Base-by-base conservation (phyloP, 2,113 vertebrate species). In the Mirounga angustirostris region DNA sequence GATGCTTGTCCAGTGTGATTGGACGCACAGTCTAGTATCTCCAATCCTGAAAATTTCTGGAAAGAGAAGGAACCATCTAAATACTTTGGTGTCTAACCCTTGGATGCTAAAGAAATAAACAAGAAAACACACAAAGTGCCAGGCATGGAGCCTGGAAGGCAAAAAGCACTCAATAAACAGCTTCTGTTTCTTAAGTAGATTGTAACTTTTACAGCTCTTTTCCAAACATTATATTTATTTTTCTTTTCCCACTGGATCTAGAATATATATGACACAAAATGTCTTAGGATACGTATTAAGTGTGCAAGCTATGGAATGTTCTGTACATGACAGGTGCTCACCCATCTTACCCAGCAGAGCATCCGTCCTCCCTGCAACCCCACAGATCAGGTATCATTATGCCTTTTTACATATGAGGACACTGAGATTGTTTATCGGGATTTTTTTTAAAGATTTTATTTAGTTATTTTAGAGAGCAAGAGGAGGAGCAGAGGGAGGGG, bases 81-180 rank as follows among this genome's bases (percentile, higher is more conserved):
- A 28, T 12, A 58, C 30, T 5, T 30, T 33, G 33, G 10, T 1
- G 0, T n/a, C 21, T 86, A 26, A 18, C 18, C 19, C 56, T 10
- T 58, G 56, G n/a, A 10, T 13, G 18, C 1, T 1, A 52, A 58
- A 36, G 19, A 71, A 58, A 10, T 50, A 63, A 76, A 67, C 1
- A 3, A 67, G 13, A 6, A 0, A 46, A 15, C 10, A 14, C 7
- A 12, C 1, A 2, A 10, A 12, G 26, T 14, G 2, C 26, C 15
- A 30, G 28, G 15, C 24, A 3, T 50, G 1, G 0, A 18, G 33
- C 36, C 40, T 18, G 67, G 28, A 36, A 22, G 5, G 22, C 28
- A 19, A 1, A 10, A 14, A 24, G 28, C 4, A 28, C n/a, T 83
- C 11, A 28, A 7, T 21, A 24, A 40, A 40, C 5, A 50, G n/a